Evolutionary conservation across 1,140 invertebrate genomes (phyloP).

Genomic region (Brachionus sp.): DNA sequence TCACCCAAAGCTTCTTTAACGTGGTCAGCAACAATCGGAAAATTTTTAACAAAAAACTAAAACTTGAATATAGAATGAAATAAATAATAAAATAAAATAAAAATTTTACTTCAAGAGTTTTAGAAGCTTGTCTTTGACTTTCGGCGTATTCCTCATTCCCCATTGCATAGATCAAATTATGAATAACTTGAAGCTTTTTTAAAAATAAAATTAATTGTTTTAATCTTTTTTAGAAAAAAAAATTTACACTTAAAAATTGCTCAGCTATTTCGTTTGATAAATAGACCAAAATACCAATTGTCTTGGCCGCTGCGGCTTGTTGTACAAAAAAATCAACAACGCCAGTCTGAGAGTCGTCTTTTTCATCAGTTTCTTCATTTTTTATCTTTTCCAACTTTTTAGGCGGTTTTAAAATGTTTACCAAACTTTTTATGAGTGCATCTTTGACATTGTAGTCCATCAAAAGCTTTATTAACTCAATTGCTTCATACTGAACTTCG

Average conservation of each 20-base stretch:
- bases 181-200: constrained; percentile 52
- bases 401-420: constrained; percentile 55
- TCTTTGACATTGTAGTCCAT: constrained; percentile 57
- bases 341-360: background rate
- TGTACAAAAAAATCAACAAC: constrained; percentile 51
- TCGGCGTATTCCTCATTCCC: constrained; percentile 59
- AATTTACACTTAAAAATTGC: constrained; percentile 39
- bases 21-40: constrained; percentile 58
- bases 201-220: background rate
- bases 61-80: constrained; percentile 46
- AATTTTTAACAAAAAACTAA: constrained; percentile 56
- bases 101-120: constrained; percentile 55
- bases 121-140: constrained; percentile 58
- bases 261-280: constrained; percentile 32
- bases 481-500: constrained; percentile 60
- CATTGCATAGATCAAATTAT: constrained; percentile 57
- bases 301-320: constrained; percentile 59
- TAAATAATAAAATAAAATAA: background rate
- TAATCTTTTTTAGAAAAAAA: background rate
- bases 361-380: constrained; percentile 47
- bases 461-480: constrained; percentile 57
- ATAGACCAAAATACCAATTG: constrained; percentile 52
- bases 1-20: constrained; percentile 58
- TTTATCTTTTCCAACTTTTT: constrained; percentile 51
- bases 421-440: constrained; percentile 53